A percentile compares a stretch with the other conserved stretches of the same genome.
These are phyloP conservation scores for Rhyacichthys aspro DNA, from an alignment of 2,797 vertebrate genomes.

Conservation along the genomic window DNA sequence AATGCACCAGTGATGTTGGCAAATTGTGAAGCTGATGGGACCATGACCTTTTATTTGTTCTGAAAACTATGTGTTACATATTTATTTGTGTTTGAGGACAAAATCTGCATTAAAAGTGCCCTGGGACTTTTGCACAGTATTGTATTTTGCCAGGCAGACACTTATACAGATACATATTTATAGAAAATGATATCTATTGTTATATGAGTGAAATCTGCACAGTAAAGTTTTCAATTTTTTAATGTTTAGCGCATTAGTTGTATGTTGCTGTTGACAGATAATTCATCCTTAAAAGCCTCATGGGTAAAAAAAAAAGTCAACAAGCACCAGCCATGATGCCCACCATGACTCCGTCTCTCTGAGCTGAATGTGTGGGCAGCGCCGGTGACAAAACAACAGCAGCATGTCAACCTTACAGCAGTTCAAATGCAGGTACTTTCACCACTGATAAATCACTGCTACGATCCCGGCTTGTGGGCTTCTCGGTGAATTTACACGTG, in stretches of 20 bases:
- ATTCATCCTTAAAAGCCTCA: slow-evolving; percentile 48
- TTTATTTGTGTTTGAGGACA: too few species aligned
- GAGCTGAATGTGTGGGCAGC: slow-evolving; percentile 48
- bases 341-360: slow-evolving; percentile 44
- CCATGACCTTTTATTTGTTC: too few species aligned
- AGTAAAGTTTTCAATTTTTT: too few species aligned
- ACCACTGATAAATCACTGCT: slow-evolving; percentile 22
- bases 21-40: too few species aligned
- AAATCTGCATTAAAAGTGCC: too few species aligned
- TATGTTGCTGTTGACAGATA: slow-evolving; percentile 44
- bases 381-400: slow-evolving; percentile 59
- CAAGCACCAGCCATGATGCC: slow-evolving; percentile 41
- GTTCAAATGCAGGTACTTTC: slow-evolving; percentile 31
- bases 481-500: slow-evolving; percentile 19
- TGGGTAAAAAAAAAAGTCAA: slow-evolving; percentile 32
- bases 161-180: too few species aligned
- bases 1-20: too few species aligned
- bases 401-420: slow-evolving; percentile 43
- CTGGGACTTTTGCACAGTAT: too few species aligned
- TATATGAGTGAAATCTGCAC: too few species aligned
- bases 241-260: neutral
- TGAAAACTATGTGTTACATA: too few species aligned
- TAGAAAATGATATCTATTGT: too few species aligned
- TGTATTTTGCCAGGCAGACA: too few species aligned
- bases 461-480: slow-evolving; percentile 22